phyloP scores from a whole-genome alignment of 2,888 invertebrate species.

The Halocaridina rubra region DNA sequence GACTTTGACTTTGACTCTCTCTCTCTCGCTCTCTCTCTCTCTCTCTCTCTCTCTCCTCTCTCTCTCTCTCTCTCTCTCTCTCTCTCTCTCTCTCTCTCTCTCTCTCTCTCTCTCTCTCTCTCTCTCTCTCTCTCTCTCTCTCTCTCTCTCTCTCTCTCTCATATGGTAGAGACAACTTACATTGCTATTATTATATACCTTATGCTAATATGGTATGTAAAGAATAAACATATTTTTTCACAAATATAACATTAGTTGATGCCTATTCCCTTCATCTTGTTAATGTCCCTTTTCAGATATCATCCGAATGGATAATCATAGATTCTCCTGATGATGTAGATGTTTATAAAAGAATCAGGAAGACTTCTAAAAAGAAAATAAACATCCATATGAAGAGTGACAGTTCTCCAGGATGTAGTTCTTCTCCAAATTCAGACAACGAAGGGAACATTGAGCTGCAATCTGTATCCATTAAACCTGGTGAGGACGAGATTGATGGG shows the following conservation, averaged over 20 bases:
- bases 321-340: background rate
- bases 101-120: background rate
- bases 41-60: background rate
- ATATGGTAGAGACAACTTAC: no score
- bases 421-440: constrained; percentile 15
- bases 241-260: constrained; percentile 18
- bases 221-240: background rate
- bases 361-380: background rate
- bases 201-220: background rate
- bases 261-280: background rate
- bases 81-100: background rate
- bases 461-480: background rate
- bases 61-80: background rate
- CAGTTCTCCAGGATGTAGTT: constrained; percentile 9
- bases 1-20: no score
- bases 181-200: no score
- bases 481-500: background rate
- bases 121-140: background rate
- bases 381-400: background rate
- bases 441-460: background rate
- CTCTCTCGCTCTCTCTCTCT: no score
- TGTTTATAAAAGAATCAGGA: background rate
- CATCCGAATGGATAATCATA: background rate
- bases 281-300: background rate
- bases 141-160: background rate